phyloP scores from a whole-genome alignment of 2,113 vertebrate species.

The Murina feae region DNA sequence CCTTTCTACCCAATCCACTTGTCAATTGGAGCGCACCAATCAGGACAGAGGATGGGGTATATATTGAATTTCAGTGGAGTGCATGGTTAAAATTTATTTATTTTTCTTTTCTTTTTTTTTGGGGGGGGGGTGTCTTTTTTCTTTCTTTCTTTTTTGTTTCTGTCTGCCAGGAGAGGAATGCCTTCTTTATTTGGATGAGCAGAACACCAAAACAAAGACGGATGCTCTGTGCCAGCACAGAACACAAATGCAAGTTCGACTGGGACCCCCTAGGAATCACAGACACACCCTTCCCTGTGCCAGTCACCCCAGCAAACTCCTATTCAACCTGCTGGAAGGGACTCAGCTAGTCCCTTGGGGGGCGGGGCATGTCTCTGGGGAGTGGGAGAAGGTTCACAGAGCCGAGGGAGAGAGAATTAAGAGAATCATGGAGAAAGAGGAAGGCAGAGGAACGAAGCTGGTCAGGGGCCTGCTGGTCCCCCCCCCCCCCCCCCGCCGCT shows the following conservation, averaged over 20 bases:
- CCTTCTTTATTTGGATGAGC: conserved; percentile 26
- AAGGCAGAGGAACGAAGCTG: not conserved
- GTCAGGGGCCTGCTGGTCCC: not conserved
- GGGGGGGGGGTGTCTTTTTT: not conserved
- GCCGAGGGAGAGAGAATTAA: not conserved
- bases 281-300: not conserved
- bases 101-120: conserved; percentile 25
- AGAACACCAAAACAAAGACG: conserved; percentile 61
- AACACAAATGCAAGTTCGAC: not conserved
- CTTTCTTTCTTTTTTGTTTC: not conserved
- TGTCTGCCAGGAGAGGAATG: conserved; percentile 38
- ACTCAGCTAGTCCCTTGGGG: not conserved
- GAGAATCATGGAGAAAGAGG: not conserved
- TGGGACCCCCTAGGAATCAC: not conserved
- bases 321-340: not conserved
- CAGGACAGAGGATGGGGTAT: conserved; percentile 75
- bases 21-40: conserved; percentile 85
- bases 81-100: conserved; percentile 59
- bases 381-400: not conserved
- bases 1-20: conserved; percentile 90
- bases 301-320: not conserved
- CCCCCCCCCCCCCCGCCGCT: not conserved
- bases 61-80: conserved; percentile 77
- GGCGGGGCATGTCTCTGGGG: not conserved
- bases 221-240: conserved; percentile 51